These are phyloP conservation scores for Coenonympha arcania DNA, from an alignment of 2,888 invertebrate genomes.

Conservation along the genomic window DNA sequence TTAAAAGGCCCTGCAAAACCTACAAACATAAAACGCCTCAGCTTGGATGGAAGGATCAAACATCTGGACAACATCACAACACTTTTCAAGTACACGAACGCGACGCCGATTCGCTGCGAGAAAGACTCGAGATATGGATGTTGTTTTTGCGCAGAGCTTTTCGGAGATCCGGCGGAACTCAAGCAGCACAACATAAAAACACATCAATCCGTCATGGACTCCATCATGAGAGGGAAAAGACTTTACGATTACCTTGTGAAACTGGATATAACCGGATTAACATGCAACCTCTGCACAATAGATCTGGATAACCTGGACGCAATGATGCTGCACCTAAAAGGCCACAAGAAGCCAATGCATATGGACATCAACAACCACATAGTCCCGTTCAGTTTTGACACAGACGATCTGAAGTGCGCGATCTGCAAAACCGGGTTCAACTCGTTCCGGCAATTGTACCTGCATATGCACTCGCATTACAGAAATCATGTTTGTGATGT, in stretches of 20 bases:
- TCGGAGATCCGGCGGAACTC: constrained; percentile 30
- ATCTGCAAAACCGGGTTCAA: constrained; percentile 32
- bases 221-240: constrained; percentile 19
- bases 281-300: constrained; percentile 36
- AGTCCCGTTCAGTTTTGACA: constrained; percentile 38
- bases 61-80: constrained; percentile 31
- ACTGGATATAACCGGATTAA: constrained; percentile 41
- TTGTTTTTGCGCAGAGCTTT: constrained; percentile 31
- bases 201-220: constrained; percentile 14
- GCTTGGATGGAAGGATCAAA: constrained; percentile 20
- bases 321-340: constrained; percentile 34
- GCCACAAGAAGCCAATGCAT: constrained; percentile 35
- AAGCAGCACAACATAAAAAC: constrained; percentile 28
- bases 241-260: constrained; percentile 34
- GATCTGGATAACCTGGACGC: constrained; percentile 33
- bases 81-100: constrained; percentile 36
- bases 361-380: constrained; percentile 41
- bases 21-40: not conserved
- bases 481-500: constrained; percentile 57
- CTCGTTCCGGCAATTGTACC: constrained; percentile 30
- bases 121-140: constrained; percentile 33
- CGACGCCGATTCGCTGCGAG: constrained; percentile 35
- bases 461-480: constrained; percentile 60
- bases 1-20: not conserved
- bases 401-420: constrained; percentile 31